Evolutionary conservation across 2,113 vertebrate genomes (phyloP).

Genomic region (Cynocephalus volans): DNA sequence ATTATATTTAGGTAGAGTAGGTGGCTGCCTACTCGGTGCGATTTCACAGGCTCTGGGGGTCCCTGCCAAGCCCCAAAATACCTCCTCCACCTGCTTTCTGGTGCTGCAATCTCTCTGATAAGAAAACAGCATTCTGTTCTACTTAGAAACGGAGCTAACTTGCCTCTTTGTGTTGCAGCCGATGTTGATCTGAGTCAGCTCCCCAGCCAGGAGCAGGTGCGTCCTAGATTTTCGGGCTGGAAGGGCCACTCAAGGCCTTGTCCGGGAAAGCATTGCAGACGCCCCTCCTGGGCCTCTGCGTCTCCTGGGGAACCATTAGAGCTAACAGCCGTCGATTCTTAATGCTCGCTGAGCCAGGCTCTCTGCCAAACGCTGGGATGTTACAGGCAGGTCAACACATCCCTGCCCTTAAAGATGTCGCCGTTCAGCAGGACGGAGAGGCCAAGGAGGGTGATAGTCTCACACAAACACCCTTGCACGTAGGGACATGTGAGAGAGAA

Average conservation of each 20-base stretch:
- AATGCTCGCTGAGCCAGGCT: accelerated
- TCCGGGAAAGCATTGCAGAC: accelerated
- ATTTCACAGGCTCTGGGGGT: conserved; percentile 62
- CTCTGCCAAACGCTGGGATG: accelerated
- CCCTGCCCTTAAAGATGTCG: no score
- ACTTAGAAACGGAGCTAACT: background rate
- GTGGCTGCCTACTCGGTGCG: conserved; percentile 57
- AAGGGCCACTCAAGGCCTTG: background rate
- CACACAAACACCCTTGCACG: no score
- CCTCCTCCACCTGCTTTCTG: conserved; percentile 64
- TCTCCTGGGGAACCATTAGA: accelerated
- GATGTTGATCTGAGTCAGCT: accelerated
- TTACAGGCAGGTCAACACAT: accelerated
- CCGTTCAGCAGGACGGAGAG: background rate
- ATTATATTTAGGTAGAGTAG: conserved; percentile 64
- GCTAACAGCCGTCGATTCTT: background rate
- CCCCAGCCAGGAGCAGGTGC: accelerated
- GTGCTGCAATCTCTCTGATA: background rate
- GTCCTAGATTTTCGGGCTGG: accelerated
- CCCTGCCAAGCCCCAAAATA: conserved; percentile 69
- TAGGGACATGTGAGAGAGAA: background rate
- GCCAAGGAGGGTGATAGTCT: background rate
- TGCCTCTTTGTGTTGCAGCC: background rate
- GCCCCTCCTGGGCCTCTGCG: accelerated
- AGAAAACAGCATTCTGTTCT: background rate